Base-by-base conservation (phyloP, 2,113 vertebrate species). In the Syngnathus scovelli region DNA sequence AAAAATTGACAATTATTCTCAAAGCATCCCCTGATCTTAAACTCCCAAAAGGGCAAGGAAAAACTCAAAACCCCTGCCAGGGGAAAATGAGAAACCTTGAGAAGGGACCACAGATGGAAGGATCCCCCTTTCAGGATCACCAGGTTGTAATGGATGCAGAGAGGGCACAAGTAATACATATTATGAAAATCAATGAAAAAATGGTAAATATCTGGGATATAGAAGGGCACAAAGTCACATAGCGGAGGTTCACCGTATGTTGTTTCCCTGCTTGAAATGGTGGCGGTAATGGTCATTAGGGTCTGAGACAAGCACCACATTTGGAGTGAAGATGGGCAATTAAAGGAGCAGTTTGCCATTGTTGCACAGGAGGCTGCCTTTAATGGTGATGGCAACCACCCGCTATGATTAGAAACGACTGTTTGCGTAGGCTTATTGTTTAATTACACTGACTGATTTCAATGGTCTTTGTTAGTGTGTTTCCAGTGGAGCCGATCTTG, bases 251-350 rank as follows among this genome's bases (percentile, higher is more conserved):
- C 23, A 16, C 23, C 33, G 54, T 56, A 56, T 27, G 33, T 0
- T 15, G 23, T 56, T 56, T 87, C 23, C 4, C 11, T 56, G 23
- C 27, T 56, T 56, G 87, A 86, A 90, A 88, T 83, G 71, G 70
- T 77, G 65, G 44, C 68, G 68, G 39, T 76, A 86, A 86, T 82
- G 77, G 81, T 82, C 88, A 86, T 89, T 89, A 86, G 79, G 60
- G 73, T 80, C 70, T 82, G 67, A 41, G 76, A 74, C 75, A 71
- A 85, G 65, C 72, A 70, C 76, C 79, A 75, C 84, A 82, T 88
- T 87, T 84, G 82, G 82, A 78, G 70, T 13, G 81, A 84, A 88
- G 81, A 82, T 72, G 82, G 81, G 84, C 86, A 89, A 90, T 89
- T 89, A 90, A 89, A 88, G 81, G 74, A 86, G 80, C 64, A 19